phyloP scores from a whole-genome alignment of 2,888 invertebrate genomes.

The Carcina quercana region DNA sequence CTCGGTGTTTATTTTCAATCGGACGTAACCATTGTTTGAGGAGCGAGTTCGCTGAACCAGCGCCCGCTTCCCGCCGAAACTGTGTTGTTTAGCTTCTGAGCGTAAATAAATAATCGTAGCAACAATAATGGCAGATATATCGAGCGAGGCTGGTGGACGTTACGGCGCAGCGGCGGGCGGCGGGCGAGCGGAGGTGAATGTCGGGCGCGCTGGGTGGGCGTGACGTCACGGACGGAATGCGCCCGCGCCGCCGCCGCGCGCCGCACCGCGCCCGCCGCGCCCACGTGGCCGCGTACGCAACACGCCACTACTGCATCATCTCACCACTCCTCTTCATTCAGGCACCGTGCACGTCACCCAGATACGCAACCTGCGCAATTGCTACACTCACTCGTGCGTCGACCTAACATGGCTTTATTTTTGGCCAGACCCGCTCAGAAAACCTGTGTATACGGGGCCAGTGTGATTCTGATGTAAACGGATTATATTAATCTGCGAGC shows the following conservation, averaged over 20 bases:
- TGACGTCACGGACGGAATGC: slow-evolving; percentile 73
- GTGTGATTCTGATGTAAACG: slow-evolving; percentile 31
- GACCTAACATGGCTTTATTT: slow-evolving; percentile 9
- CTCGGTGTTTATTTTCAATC: slow-evolving; percentile 32
- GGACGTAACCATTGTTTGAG: slow-evolving; percentile 22
- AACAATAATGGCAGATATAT: slow-evolving; percentile 51
- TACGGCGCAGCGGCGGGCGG: slow-evolving; percentile 28
- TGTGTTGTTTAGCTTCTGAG: slow-evolving; percentile 33
- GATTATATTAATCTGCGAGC: slow-evolving; percentile 53
- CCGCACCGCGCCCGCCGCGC: slow-evolving; percentile 16
- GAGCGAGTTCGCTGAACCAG: slow-evolving; percentile 32
- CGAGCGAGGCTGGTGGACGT: slow-evolving; percentile 37
- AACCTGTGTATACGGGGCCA: slow-evolving; percentile 14
- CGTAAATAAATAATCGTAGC: slow-evolving; percentile 43
- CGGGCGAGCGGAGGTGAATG: slow-evolving; percentile 57
- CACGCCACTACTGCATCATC: slow-evolving; percentile 35
- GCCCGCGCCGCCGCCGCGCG: slow-evolving; percentile 40
- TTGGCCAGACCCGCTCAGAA: slow-evolving; percentile 13
- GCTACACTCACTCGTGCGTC: slow-evolving; percentile 12
- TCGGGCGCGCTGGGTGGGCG: slow-evolving; percentile 68
- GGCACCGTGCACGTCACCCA: slow-evolving; percentile 35
- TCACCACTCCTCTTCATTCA: slow-evolving; percentile 48
- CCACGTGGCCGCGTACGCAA: slow-evolving; percentile 52
- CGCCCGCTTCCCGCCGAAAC: slow-evolving; percentile 29
- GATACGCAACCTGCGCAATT: slow-evolving; percentile 21